Percentiles rank a stretch among this genome's conserved stretches.
These are phyloP conservation scores for Hypotaenidia okinawae DNA, from an alignment of 2,797 vertebrate genomes.

Conservation along the genomic window DNA sequence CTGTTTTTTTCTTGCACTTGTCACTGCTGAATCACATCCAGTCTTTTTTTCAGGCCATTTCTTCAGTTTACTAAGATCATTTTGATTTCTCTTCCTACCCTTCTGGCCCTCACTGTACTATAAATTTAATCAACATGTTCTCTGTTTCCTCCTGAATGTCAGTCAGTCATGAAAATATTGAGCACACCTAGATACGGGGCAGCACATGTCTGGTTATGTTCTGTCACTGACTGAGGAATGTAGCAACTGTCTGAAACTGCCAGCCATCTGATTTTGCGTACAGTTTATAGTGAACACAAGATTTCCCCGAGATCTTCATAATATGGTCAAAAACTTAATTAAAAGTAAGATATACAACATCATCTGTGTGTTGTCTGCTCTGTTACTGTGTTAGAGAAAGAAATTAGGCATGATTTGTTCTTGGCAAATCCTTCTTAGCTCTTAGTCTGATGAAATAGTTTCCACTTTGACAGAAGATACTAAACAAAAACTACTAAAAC, in stretches of 20 bases:
- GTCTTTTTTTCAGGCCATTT: not conserved
- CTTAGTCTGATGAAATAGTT: conserved; percentile 34
- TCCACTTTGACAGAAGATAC: conserved; percentile 38
- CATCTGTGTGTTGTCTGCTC: not conserved
- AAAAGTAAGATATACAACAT: not conserved
- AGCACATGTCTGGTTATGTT: accelerated
- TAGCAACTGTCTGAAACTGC: not conserved
- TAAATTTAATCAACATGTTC: not conserved
- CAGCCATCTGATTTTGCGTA: not conserved
- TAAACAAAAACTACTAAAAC: conserved; percentile 47
- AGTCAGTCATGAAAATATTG: not conserved
- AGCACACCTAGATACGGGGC: not conserved
- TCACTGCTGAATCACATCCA: not conserved
- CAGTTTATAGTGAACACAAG: not conserved
- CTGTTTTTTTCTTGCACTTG: not conserved
- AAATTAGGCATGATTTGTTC: not conserved
- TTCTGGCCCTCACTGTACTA: not conserved
- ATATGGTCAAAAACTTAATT: not conserved
- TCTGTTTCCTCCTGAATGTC: not conserved
- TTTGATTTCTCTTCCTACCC: not conserved
- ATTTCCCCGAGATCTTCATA: not conserved
- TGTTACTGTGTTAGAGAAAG: not conserved
- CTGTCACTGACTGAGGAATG: accelerated
- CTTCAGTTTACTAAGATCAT: not conserved
- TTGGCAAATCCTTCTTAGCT: not conserved